A percentile compares a stretch with the other conserved stretches of the same genome.
Conservation (phyloP, 2,888 invertebrate genomes). For the Bugulina stolonifera region DNA sequence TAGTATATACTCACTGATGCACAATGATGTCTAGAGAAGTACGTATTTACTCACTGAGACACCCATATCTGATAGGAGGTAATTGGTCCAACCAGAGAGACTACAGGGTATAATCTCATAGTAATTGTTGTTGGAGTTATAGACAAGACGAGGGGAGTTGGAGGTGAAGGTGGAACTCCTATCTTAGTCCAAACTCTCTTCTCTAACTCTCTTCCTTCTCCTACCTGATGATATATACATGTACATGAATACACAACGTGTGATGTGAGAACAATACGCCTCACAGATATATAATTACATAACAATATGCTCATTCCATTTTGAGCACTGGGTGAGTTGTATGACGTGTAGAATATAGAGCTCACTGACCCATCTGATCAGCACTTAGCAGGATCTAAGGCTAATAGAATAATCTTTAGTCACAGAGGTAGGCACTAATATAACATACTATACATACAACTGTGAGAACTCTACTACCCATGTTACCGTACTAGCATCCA, state of each 20-base stretch:
- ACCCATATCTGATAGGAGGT: constrained; percentile 68
- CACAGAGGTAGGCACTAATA: too few relatives aligned
- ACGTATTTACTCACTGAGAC: constrained; percentile 58
- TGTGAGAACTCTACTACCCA: too few relatives aligned
- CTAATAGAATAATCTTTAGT: too few relatives aligned
- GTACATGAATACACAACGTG: background rate
- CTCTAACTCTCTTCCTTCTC: constrained; percentile 57
- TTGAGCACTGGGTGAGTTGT: too few relatives aligned
- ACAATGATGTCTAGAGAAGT: constrained; percentile 55
- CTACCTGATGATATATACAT: constrained; percentile 47
- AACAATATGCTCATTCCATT: too few relatives aligned
- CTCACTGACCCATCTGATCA: too few relatives aligned
- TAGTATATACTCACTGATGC: too few relatives aligned
- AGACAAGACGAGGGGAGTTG: constrained; percentile 62
- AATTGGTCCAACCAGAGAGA: constrained; percentile 73
- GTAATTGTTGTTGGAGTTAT: constrained; percentile 62
- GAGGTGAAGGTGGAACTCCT: constrained; percentile 64
- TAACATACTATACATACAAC: too few relatives aligned
- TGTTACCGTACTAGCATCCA: too few relatives aligned
- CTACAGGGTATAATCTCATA: constrained; percentile 64
- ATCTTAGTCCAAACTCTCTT: constrained; percentile 65
- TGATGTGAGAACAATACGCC: background rate
- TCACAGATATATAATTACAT: background rate
- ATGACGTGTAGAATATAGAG: too few relatives aligned
- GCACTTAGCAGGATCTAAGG: too few relatives aligned